These are phyloP conservation scores for Tryphoninae sp. DNA, from an alignment of 2,888 invertebrate genomes.

Conservation along the genomic window DNA sequence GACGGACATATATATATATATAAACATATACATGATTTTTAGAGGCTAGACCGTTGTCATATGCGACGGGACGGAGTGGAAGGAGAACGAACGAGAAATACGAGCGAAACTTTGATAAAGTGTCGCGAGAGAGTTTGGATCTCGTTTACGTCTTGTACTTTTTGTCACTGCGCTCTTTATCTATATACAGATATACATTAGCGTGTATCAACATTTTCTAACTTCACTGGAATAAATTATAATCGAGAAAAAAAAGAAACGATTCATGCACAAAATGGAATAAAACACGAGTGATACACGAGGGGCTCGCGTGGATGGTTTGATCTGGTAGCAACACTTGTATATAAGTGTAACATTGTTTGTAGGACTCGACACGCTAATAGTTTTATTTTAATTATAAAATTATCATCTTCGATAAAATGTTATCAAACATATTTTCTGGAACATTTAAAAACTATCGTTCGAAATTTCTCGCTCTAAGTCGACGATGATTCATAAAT, in stretches of 20 bases:
- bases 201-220: no score
- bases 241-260: background rate
- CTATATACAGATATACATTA: background rate
- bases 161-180: background rate
- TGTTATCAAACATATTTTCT: background rate
- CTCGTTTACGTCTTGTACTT: background rate
- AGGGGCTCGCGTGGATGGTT: conserved; percentile 9
- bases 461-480: no score
- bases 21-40: background rate
- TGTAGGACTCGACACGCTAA: background rate
- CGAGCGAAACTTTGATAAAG: conserved; percentile 34
- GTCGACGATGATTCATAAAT: no score
- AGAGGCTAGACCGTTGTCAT: background rate
- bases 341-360: background rate
- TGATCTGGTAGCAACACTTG: background rate
- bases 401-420: background rate
- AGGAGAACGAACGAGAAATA: conserved; percentile 29
- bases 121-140: conserved; percentile 24
- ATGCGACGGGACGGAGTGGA: background rate
- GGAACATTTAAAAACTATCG: no score
- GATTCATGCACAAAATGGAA: background rate
- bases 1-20: background rate
- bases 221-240: no score
- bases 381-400: background rate
- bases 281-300: conserved; percentile 1